Base-by-base conservation (phyloP, 2,113 vertebrate species). In the Odocoileus virginianus region DNA sequence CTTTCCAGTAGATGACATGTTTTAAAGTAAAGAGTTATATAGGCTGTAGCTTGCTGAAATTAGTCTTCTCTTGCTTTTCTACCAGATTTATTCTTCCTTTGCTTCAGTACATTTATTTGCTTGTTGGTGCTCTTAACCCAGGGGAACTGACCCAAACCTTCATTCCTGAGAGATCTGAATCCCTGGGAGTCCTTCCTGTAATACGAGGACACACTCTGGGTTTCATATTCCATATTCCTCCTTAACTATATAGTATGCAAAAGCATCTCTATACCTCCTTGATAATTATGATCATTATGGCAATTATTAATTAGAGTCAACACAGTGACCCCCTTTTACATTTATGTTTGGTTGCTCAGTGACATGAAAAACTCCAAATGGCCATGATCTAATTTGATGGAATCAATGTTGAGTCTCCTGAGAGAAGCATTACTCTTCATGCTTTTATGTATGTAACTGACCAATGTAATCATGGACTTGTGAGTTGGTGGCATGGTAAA, bases 221-320 rank as follows among this genome's bases (percentile, higher is more conserved):
- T 40, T 91, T 84, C 58, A 93, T 47, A 52, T 52, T 33, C 7
- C 4, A 55, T 79, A 55, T 55, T 79, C 8, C 16, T 87, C n/a
- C 52, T 36, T 8, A 97, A 10, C 7, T 54, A 79, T 30, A n/a
- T 25, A n/a, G 7, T 58, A 45, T 87, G 30, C 40, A 71, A 54
- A 89, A 60, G 4, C 4, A 27, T 54, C 5, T 85, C 8, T 61
- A 5, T 55, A 74, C 43, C 79, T 76, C 45, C 43, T 67, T 91
- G 82, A 47, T 79, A 67, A 91, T 88, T 55, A n/a, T 52, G 27
- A 52, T 60, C 36, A 61, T n/a, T 93, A 79, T 87, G 58, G 54
- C 43, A 28, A 61, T 54, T 45, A 61, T n/a, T 93, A 71, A 79
- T 50, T 61, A 28, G 16, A 61, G 52, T 55, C 43, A 95, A 88